A percentile compares a stretch with the other conserved stretches of the same genome.
Evolutionary conservation across 2,113 vertebrate genomes (phyloP).

Genomic region (Lathamus discolor): DNA sequence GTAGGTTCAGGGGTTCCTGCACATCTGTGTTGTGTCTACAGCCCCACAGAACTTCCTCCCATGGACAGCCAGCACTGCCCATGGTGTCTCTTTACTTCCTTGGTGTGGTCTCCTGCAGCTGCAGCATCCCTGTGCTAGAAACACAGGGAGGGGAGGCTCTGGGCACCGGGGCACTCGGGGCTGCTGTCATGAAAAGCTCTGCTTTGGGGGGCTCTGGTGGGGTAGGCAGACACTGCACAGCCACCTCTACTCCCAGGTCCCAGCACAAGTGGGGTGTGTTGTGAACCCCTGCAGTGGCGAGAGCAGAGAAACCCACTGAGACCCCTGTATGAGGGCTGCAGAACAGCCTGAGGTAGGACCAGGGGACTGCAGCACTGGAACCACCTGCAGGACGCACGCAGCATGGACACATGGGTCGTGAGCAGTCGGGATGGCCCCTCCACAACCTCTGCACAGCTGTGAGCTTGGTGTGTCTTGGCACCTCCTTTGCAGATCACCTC

Average conservation of each 20-base stretch:
- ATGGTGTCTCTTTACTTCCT: background rate
- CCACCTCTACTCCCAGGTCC: rapidly evolving
- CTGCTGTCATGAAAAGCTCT: background rate
- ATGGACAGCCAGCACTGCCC: background rate
- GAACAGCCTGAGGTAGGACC: background rate
- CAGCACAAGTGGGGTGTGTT: background rate
- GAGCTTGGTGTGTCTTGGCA: rapidly evolving
- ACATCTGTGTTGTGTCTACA: background rate
- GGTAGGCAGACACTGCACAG: background rate
- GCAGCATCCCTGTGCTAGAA: background rate
- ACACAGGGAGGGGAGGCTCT: background rate
- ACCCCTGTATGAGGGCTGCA: background rate
- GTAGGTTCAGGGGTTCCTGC: background rate
- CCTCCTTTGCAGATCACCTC: rapidly evolving
- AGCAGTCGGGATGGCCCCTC: rapidly evolving
- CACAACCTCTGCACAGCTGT: background rate
- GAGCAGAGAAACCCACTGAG: background rate
- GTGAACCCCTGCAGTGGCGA: background rate
- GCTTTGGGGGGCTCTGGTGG: background rate
- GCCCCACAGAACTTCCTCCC: background rate
- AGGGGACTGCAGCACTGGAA: background rate
- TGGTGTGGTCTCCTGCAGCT: background rate
- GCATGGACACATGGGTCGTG: rapidly evolving
- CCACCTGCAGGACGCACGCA: rapidly evolving
- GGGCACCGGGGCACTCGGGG: background rate